Evolutionary conservation across 1,140 invertebrate species (phyloP), one percentile per base, ranked within the genome.

Genomic region (Drosophila ohnishii): DNA sequence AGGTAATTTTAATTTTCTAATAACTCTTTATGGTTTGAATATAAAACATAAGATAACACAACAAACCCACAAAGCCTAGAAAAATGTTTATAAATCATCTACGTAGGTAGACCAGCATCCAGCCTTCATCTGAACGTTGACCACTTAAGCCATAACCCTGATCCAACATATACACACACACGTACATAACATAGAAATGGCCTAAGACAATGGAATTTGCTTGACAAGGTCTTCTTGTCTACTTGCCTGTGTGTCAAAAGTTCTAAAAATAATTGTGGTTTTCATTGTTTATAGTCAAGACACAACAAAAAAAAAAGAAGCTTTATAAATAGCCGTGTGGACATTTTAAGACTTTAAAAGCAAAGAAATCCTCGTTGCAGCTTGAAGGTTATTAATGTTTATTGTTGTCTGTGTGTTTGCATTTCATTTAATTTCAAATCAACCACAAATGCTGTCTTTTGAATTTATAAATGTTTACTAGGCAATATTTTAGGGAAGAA

Each of bases 241-340:
- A 14, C 51, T 35, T 53, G 62, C 45, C 28, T 63, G 28, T 63
- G 30, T 19, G 56, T 25, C 28, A 32, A 34, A 65, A n/a, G 51
- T 62, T 45, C 62, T 65, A 53, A 70, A 71, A 71, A 71, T 70
- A 71, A 45, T 40, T 70, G 67, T 32, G 65, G 65, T n/a, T 70
- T 14, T 5, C 34, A 45, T 48, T 69, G 37, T 47, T 40, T 48
- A 57, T 67, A 53, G 13, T 37, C 51, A 37, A 37, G 51, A 37
- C 19, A 53, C 2, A 35, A n/a, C n/a, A n/a, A 22, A 9, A 45
- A 19, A 56, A 48, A 28, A 28, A 28, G 25, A 28, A 58, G 37
- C 25, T 28, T 48, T 57, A 70, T 57, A 70, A 70, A 71, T 58
- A 67, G 62, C 39, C 19, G 35, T 48, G 67, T 47, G 40, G 44